phyloP scores from a whole-genome alignment of 2,797 vertebrate genomes.

The Peromyscus melanophrys region DNA sequence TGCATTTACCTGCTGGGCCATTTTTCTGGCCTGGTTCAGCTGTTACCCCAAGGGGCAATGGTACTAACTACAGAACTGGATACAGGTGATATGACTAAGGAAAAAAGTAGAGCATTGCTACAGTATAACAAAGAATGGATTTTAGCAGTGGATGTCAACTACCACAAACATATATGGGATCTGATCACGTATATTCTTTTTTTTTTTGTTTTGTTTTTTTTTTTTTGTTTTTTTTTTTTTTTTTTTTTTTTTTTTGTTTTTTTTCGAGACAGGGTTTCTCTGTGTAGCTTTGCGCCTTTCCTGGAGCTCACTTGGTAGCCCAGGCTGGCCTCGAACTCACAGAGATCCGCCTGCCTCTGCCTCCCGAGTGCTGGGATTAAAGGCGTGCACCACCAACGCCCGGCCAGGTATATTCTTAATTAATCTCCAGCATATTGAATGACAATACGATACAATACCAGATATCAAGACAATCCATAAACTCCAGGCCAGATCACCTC shows the following conservation, averaged over 20 bases:
- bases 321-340: too few species aligned
- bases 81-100: not conserved
- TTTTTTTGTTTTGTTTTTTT: too few species aligned
- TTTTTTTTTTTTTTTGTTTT: too few species aligned
- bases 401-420: too few species aligned
- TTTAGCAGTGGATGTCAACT: not conserved
- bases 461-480: not conserved
- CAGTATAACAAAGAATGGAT: not conserved
- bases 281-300: too few species aligned
- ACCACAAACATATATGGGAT: not conserved
- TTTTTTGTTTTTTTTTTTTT: too few species aligned
- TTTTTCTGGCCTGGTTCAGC: not conserved
- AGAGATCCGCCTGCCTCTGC: too few species aligned
- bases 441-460: slow-evolving; percentile 9
- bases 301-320: too few species aligned
- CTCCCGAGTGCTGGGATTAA: too few species aligned
- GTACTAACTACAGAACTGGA: not conserved
- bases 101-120: not conserved
- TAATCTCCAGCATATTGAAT: not conserved
- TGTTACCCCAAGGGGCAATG: not conserved
- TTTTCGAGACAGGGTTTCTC: too few species aligned
- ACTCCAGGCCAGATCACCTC: not conserved
- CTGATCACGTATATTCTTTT: not conserved
- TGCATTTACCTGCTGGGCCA: not conserved
- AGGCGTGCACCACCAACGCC: too few species aligned